Percentiles rank a stretch among this genome's conserved stretches.
Conservation (phyloP, 2,113 vertebrate species). For the Budorcas taxicolor region DNA sequence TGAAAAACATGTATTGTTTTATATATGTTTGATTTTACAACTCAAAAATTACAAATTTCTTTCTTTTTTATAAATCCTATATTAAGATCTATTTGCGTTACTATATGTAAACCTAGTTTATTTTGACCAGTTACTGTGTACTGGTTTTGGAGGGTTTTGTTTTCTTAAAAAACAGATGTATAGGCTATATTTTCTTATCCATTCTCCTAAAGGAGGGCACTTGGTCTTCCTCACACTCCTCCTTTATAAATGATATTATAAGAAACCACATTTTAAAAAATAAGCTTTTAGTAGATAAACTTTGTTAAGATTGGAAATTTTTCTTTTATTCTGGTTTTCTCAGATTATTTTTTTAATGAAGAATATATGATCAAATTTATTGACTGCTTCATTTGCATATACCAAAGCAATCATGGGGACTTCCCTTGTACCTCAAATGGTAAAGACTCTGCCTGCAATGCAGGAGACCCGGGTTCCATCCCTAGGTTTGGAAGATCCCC, state of each 20-base stretch:
- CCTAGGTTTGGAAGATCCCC: not conserved
- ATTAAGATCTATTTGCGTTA: not conserved
- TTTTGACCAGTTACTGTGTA: not conserved
- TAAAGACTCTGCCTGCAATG: not conserved
- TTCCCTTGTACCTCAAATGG: not conserved
- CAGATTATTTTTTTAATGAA: not conserved
- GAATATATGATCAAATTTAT: not conserved
- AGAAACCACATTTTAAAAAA: not conserved
- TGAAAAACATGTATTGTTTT: constrained; percentile 13
- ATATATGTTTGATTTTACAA: not conserved
- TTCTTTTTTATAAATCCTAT: not conserved
- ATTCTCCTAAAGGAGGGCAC: not conserved
- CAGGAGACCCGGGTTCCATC: not conserved
- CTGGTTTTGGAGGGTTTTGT: not conserved
- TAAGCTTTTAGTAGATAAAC: not conserved
- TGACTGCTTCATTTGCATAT: not conserved
- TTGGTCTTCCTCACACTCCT: not conserved
- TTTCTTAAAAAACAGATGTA: not conserved
- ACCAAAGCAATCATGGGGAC: not conserved
- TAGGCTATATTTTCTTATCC: not conserved
- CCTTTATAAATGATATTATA: not conserved
- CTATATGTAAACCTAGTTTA: constrained; percentile 14
- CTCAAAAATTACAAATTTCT: constrained; percentile 1
- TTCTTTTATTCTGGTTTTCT: not conserved
- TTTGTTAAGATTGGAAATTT: constrained; percentile 8